Evolutionary conservation across 2,113 vertebrate species (phyloP).

Genomic region (Chiloscyllium plagiosum): DNA sequence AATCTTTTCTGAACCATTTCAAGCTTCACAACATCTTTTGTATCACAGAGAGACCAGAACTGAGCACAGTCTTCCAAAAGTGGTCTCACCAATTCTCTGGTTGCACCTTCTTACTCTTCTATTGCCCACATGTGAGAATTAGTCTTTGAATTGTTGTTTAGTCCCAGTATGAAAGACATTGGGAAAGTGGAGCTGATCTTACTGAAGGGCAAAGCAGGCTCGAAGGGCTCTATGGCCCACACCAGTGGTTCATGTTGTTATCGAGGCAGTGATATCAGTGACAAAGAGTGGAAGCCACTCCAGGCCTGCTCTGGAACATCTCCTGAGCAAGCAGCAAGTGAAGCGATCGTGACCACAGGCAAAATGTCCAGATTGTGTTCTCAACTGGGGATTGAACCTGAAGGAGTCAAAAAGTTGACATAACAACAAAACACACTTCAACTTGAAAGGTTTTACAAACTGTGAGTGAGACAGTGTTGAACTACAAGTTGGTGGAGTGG

Average conservation of each 20-base stretch:
- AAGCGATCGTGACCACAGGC: not conserved
- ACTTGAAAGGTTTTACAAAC: not conserved
- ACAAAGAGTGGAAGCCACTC: not conserved
- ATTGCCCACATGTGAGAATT: not conserved
- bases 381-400: not conserved
- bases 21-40: too few species aligned
- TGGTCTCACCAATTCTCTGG: too few species aligned
- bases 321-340: not conserved
- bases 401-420: not conserved
- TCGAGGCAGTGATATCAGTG: not conserved
- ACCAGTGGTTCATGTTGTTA: too few species aligned
- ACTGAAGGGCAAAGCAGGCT: not conserved
- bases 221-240: not conserved
- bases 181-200: not conserved
- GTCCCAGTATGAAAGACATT: not conserved
- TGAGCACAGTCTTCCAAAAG: too few species aligned
- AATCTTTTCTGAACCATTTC: too few species aligned
- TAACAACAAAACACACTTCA: not conserved
- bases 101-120: too few species aligned
- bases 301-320: not conserved
- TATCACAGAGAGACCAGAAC: too few species aligned
- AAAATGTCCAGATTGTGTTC: not conserved
- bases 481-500: too few species aligned
- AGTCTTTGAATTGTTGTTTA: not conserved
- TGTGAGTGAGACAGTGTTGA: too few species aligned